Evolutionary conservation across 2,797 vertebrate genomes (phyloP).

Genomic region (Mallotus villosus): DNA sequence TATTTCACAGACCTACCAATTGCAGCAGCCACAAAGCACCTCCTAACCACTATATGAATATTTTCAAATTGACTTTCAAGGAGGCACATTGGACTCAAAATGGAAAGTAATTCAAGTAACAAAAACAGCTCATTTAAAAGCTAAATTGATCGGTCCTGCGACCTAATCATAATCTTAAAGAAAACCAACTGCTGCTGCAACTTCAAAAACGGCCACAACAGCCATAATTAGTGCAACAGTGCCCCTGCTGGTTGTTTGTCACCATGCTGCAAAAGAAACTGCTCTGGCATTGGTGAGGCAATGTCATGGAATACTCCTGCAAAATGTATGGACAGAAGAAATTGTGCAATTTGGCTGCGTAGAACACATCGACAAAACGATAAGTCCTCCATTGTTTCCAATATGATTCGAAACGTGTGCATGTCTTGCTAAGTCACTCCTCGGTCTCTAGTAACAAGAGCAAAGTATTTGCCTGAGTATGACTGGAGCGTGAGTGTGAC

Average conservation of each 20-base stretch:
- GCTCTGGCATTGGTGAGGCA: background rate
- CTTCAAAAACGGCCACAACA: background rate
- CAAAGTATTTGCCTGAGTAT: background rate
- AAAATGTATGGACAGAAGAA: background rate
- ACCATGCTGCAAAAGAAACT: background rate
- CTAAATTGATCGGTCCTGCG: background rate
- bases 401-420: background rate
- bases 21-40: no score
- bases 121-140: background rate
- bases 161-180: slow-evolving; percentile 13
- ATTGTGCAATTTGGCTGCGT: background rate
- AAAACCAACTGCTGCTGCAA: slow-evolving; percentile 7
- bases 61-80: background rate
- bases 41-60: background rate
- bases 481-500: background rate
- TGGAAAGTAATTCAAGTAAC: background rate
- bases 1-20: background rate
- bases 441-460: no score
- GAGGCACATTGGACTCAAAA: background rate
- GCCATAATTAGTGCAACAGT: slow-evolving; percentile 45
- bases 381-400: background rate
- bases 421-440: background rate
- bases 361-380: background rate
- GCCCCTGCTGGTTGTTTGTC: slow-evolving; percentile 46
- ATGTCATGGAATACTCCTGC: background rate